Conservation (phyloP, 2,113 vertebrate genomes). For the Platysternon megacephalum region DNA sequence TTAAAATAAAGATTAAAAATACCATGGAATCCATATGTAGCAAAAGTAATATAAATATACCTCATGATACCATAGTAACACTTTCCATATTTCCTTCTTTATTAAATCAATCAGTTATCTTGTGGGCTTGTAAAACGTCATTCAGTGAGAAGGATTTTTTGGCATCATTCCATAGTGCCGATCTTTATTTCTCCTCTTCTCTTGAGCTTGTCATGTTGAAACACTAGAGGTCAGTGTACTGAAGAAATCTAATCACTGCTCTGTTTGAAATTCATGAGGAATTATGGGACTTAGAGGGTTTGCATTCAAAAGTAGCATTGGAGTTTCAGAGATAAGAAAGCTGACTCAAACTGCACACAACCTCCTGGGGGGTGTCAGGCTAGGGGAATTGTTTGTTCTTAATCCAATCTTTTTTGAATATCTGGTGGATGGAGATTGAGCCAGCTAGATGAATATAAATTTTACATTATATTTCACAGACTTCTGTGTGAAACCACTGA, state of each 20-base stretch:
- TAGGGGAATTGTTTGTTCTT: neutral
- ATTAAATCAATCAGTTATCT: conserved; percentile 61
- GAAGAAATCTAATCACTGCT: conserved; percentile 54
- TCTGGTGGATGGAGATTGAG: neutral
- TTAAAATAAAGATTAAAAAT: conserved; percentile 75
- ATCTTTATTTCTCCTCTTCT: neutral
- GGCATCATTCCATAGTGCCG: neutral
- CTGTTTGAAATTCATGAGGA: conserved; percentile 42
- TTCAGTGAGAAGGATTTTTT: neutral
- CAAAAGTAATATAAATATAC: conserved; percentile 29
- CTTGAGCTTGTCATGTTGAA: conserved; percentile 22
- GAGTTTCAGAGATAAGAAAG: neutral
- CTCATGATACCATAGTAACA: conserved; percentile 56
- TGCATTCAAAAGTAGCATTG: neutral
- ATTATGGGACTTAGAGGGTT: neutral
- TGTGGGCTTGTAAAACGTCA: conserved; percentile 52
- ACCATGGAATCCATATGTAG: conserved; percentile 35
- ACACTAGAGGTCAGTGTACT: conserved; percentile 61
- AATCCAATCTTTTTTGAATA: neutral
- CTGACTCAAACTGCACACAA: neutral
- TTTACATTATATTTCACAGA: neutral
- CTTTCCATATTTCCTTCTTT: conserved; percentile 12
- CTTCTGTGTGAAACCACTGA: neutral
- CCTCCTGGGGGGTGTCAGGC: neutral
- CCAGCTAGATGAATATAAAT: neutral